Evolutionary conservation across 2,888 invertebrate species (phyloP), one percentile per base, ranked within the genome.

Genomic region (Tetropium fuscum): DNA sequence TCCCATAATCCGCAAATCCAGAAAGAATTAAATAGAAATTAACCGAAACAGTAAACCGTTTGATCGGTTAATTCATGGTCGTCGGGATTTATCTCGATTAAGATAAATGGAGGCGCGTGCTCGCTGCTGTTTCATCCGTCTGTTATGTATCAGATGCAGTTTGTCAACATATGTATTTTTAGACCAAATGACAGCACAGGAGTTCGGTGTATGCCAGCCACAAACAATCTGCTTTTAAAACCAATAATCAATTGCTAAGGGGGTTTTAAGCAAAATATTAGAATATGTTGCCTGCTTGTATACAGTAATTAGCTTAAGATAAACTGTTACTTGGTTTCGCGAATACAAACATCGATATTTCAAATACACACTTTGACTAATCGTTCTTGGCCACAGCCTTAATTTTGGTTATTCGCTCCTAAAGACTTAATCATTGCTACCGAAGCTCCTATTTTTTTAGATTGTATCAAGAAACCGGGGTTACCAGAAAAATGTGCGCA

Each of bases 121-220:
- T 41, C 11, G 32, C 40, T 44, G 20, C 32, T 34, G 43, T 45
- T 59, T 30, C 59, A 61, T 55, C 58, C 58, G 58, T 48, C 41
- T 61, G 60, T 53, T 60, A 60, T 60, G 40, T 54, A 54, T 64
- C 60, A 64, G 53, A 64, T 40, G 58, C 30, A 27, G 45, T 30
- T 45, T 63, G 55, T 58, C 58, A 38, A 63, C 55, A 55, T 43
- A 49, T 60, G 58, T 63, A 58, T 63, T 63, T 62, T 55, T 55
- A 53, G 53, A 44, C 44, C 40, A 49, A 57, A 49, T 58, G 34
- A 41, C 53, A 53, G 53, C 41, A 18, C 30, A 41, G 41, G 32
- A 27, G 25, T 25, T 27, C 53, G 41, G 22, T 36, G 40, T 53
- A 49, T 30, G 19, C 18, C 18, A 25, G 11, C 51, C 20, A 27